Base-by-base conservation (phyloP, 2,113 vertebrate species). In the Podiceps cristatus region DNA sequence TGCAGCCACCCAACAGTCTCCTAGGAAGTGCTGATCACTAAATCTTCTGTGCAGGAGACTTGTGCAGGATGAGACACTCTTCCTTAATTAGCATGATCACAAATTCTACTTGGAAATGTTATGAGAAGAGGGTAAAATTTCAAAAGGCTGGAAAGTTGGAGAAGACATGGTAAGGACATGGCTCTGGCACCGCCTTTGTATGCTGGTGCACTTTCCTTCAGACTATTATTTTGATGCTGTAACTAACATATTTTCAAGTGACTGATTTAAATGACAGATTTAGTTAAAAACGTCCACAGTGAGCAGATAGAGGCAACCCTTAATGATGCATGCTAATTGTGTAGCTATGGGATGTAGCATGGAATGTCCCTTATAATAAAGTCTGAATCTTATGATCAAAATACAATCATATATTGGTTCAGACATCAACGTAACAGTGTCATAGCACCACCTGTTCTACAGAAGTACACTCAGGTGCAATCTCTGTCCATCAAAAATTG, bases 41-140 rank as follows among this genome's bases (percentile, higher is more conserved):
- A 13, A 44, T 10, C 9, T 31, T 37, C 37, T 37, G 37, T 37
- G 37, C 37, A 52, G 11, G 3, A 73, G 22, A 73, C 27, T 33
- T 53, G 13, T 1, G 5, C 2, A 2, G 20, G 25, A 42, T 2
- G 1, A 72, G 76, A 40, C 10, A 49, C 11, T 27, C 50, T 58
- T 42, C 35, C 7, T 2, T 14, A 47, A 80, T 0, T 4, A 5
- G 13, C 33, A 87, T 9, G 13, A 29, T 60, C 35, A 55, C 24
- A 94, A 75, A 72, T 14, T 12, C 66, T 44, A 17, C 47, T 24
- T 45, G 4, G 13, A 81, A 93, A 85, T 18, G 24, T 47, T 67
- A 40, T 6, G 20, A 47, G 12, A 52, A 44, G 9, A 67, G 4
- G 7, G 5, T 23, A 49, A 35, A 64, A 64, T 28, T 37, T 78